phyloP scores from a whole-genome alignment of 2,888 invertebrate species.

The Agonopterix heracliana region DNA sequence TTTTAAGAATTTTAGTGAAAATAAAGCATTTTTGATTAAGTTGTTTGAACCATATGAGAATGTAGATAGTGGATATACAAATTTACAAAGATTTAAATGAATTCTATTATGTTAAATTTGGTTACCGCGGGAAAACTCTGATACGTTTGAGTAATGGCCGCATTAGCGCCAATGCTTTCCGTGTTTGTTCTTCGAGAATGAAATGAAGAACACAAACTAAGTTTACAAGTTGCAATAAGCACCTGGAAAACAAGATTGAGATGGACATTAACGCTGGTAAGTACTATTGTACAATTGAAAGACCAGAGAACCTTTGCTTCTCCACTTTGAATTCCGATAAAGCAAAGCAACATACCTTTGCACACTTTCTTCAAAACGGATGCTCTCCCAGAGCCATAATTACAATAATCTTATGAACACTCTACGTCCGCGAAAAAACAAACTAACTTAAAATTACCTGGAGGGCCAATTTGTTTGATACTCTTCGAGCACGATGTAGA shows the following conservation, averaged over 20 bases:
- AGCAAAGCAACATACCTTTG: too few relatives aligned
- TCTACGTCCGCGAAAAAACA: too few relatives aligned
- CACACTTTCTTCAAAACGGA: too few relatives aligned
- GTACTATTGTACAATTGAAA: conserved; percentile 19
- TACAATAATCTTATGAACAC: too few relatives aligned
- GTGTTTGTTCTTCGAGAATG: conserved; percentile 57
- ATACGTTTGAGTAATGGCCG: conserved; percentile 73
- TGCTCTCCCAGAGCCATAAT: too few relatives aligned
- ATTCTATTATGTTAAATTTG: conserved; percentile 18
- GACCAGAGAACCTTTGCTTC: background rate
- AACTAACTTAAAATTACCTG: too few relatives aligned
- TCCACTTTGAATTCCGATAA: background rate
- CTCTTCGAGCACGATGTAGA: too few relatives aligned
- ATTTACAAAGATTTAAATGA: background rate
- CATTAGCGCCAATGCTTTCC: conserved; percentile 72
- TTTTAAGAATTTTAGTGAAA: too few relatives aligned
- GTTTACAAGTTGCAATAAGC: conserved; percentile 17
- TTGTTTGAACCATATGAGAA: background rate
- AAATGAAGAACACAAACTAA: conserved; percentile 34
- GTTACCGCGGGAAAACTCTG: conserved; percentile 68
- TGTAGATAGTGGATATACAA: background rate
- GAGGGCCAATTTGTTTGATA: too few relatives aligned
- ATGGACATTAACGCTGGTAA: conserved; percentile 73
- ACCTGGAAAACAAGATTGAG: conserved; percentile 46
- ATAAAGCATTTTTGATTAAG: background rate